A percentile compares a stretch with the other conserved stretches of the same genome.
Conservation (phyloP, 2,888 invertebrate genomes). For the Himalopsyche japonica region DNA sequence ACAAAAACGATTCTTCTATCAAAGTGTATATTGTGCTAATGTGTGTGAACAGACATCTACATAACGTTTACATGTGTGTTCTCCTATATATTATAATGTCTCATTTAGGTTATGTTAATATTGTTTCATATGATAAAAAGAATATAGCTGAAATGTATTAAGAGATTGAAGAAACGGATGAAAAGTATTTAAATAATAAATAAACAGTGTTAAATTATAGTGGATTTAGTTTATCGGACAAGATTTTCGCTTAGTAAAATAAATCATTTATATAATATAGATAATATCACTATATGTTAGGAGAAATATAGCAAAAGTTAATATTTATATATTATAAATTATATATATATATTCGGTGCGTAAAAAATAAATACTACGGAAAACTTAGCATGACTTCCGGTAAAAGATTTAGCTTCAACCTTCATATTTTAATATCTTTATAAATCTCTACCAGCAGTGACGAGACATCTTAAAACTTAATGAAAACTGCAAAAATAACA, state of each 20-base stretch:
- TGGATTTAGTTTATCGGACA: constrained; percentile 3
- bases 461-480: too few species aligned
- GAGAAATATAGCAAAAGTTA: constrained; percentile 21
- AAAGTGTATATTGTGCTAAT: background rate
- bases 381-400: background rate
- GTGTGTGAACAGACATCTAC: constrained; percentile 19
- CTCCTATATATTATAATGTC: constrained; percentile 28
- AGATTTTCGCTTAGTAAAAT: constrained; percentile 6
- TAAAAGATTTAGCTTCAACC: background rate
- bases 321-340: constrained; percentile 18
- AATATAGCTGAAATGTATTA: background rate
- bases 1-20: background rate
- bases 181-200: background rate
- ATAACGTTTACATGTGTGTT: constrained; percentile 29
- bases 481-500: too few species aligned
- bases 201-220: constrained; percentile 7
- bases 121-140: background rate
- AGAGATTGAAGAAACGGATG: background rate
- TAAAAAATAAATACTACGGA: background rate
- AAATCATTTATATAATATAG: background rate
- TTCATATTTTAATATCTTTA: background rate
- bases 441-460: background rate
- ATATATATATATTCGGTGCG: constrained; percentile 20
- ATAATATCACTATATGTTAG: constrained; percentile 6
- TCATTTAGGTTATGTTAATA: constrained; percentile 23